Base-by-base conservation (phyloP, 2,113 vertebrate genomes). In the Entosphenus tridentatus region DNA sequence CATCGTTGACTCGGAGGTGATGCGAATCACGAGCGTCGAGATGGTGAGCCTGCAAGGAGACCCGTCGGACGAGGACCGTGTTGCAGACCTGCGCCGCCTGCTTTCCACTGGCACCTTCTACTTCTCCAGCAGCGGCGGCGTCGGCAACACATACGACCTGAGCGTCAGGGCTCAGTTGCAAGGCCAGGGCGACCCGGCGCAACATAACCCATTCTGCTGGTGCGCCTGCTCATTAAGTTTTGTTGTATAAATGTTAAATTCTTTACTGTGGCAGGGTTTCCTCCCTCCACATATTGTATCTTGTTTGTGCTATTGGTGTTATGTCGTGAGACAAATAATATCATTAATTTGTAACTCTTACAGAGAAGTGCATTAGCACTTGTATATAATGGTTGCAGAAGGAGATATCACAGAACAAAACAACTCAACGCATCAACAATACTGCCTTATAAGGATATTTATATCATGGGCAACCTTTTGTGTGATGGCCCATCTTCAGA, bases 121-220 rank as follows among this genome's bases (percentile, higher is more conserved):
- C 75, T 98, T 98, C 65, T 90, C 93, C 0, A 96, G 90, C 90
- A 95, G 92, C 68, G 78, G 89, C 2, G 77, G 82, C 1, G 92
- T 90, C 4, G 72, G 77, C 75, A 87, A 89, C 78, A 77, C 96
- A 76, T 65, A 16, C 18, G 93, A 98, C 76, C 81, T 97, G 71
- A 97, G 92, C 73, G 87, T 97, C 67, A 96, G 84, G 9, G 92
- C 90, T 56, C 89, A 89, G 72, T 87, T 89, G 69, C 85, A 87
- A 76, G 81, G 83, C 74, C 81, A 92, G 59, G 88, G 92, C 71
- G 87, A 39, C 39, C 39, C 87, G 73, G 81, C 80, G 12, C 95
- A 92, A 14, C 92, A 98, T 74, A 95, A 95, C 17, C 86, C 92
- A 57, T 97, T 95, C 78, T 98, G 96, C 79, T 98, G 92, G 93